Conservation (phyloP, 2,888 invertebrate genomes). For the Noctua janthe region DNA sequence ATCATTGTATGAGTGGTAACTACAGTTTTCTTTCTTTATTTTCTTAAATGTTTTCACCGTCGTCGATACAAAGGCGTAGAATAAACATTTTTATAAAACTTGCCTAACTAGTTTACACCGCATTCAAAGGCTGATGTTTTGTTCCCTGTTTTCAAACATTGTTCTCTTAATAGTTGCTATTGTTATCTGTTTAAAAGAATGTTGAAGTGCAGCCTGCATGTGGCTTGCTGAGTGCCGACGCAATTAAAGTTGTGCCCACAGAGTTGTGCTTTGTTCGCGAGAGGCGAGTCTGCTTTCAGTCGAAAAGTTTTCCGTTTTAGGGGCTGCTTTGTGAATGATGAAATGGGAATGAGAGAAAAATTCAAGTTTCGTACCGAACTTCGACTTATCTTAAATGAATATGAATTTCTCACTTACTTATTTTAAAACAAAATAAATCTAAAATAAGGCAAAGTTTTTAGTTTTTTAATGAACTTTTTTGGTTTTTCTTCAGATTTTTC, state of each 20-base stretch:
- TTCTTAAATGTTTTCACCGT: neutral
- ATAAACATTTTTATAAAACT: neutral
- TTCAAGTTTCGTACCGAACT: no score
- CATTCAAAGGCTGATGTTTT: slow-evolving; percentile 15
- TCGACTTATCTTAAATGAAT: neutral
- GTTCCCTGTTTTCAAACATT: slow-evolving; percentile 18
- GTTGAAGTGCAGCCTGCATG: slow-evolving; percentile 38
- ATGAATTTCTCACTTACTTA: neutral
- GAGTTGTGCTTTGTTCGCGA: slow-evolving; percentile 33
- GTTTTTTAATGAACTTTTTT: neutral
- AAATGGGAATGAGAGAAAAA: neutral
- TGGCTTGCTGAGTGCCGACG: slow-evolving; percentile 42
- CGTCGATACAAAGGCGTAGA: neutral
- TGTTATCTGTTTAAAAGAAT: slow-evolving; percentile 48
- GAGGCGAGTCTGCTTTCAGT: slow-evolving; percentile 1
- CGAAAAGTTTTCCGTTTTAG: slow-evolving; percentile 11
- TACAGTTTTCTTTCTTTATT: neutral
- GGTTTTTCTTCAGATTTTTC: neutral
- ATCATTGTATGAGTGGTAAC: no score
- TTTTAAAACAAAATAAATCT: neutral
- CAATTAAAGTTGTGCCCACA: slow-evolving; percentile 55
- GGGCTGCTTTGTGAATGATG: neutral
- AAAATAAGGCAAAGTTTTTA: no score
- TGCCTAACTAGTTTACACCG: neutral
- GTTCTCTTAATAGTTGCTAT: slow-evolving; percentile 36